Evolutionary conservation across 2,797 vertebrate species (phyloP).

Genomic region (Steatocranus sp.): DNA sequence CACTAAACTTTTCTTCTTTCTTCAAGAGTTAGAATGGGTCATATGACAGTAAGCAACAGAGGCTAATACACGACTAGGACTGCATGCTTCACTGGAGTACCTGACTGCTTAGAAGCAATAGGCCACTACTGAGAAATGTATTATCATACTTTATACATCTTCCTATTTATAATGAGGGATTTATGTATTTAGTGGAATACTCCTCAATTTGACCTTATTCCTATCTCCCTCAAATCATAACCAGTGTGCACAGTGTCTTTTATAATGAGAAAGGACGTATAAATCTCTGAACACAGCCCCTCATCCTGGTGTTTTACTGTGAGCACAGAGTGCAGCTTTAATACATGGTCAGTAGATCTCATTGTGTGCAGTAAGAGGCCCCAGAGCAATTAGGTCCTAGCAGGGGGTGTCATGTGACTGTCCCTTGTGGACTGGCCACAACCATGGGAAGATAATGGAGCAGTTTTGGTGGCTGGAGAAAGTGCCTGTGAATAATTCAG

Average conservation of each 20-base stretch:
- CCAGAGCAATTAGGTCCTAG: slow-evolving; percentile 55
- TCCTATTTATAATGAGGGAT: neutral
- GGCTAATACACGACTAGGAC: neutral
- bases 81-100: neutral
- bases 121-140: neutral
- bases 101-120: neutral
- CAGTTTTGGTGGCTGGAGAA: slow-evolving; percentile 70
- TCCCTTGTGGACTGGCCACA: slow-evolving; percentile 57
- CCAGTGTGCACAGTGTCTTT: neutral
- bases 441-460: slow-evolving; percentile 74
- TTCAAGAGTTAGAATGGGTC: neutral
- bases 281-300: neutral
- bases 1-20: neutral
- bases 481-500: slow-evolving; percentile 81
- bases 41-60: neutral
- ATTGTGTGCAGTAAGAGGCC: slow-evolving; percentile 46
- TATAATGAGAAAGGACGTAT: neutral
- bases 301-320: neutral
- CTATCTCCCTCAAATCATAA: neutral
- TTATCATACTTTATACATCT: neutral
- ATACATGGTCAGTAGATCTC: slow-evolving; percentile 35
- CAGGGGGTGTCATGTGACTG: slow-evolving; percentile 73
- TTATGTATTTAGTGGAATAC: neutral
- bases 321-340: slow-evolving; percentile 1
- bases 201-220: neutral